Conservation (phyloP, 1,140 invertebrate genomes). For the Hermatobates lingyangjiaoensis region DNA sequence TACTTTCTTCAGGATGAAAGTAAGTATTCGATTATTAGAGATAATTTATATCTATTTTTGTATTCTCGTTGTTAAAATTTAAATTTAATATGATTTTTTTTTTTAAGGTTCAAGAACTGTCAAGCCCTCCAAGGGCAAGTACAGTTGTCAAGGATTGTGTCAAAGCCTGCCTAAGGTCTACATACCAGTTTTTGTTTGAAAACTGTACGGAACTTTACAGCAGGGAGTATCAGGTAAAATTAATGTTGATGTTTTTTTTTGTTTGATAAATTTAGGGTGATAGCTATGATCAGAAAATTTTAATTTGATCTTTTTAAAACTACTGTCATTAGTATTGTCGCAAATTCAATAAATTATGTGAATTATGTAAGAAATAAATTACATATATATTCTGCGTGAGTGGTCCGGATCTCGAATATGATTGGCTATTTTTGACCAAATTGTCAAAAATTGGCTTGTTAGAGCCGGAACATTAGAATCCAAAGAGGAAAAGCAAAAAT, state of each 20-base stretch:
- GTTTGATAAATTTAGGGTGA: background rate
- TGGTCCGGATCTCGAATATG: too few relatives aligned
- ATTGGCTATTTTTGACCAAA: too few relatives aligned
- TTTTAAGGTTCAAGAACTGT: constrained; percentile 82
- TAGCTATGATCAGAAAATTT: background rate
- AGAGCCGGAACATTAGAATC: too few relatives aligned
- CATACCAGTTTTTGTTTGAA: constrained; percentile 95
- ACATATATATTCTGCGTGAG: too few relatives aligned
- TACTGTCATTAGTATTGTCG: too few relatives aligned
- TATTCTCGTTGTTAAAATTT: background rate
- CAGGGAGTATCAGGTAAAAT: background rate
- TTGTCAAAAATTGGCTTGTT: too few relatives aligned
- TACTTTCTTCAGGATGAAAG: constrained; percentile 99
- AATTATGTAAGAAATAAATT: too few relatives aligned
- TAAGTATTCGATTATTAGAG: too few relatives aligned
- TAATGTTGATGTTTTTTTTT: background rate
- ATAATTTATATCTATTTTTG: background rate
- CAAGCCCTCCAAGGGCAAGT: constrained; percentile 89
- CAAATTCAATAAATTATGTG: too few relatives aligned
- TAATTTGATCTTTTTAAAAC: too few relatives aligned
- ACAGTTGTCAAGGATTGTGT: constrained; percentile 98
- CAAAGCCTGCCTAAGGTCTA: constrained; percentile 90
- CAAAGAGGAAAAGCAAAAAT: too few relatives aligned
- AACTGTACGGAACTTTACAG: constrained; percentile 92
- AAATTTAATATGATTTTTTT: background rate